These are phyloP conservation scores for Luperina nickerlii DNA, from an alignment of 2,888 invertebrate genomes.

Conservation along the genomic window DNA sequence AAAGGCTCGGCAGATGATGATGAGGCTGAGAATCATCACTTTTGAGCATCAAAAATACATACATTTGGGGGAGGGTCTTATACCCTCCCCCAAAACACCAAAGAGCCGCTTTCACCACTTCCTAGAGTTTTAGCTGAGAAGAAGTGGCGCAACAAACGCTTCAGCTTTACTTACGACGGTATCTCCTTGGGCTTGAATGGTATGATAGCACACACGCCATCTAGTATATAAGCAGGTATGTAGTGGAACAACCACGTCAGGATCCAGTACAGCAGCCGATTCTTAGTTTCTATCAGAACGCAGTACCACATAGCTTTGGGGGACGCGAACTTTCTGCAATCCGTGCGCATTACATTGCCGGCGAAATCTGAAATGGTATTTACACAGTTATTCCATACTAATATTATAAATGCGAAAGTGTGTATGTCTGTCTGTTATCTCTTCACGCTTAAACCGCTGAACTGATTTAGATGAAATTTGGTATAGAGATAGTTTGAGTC, in stretches of 20 bases:
- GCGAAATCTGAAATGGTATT: conserved; percentile 26
- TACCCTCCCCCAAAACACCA: neutral
- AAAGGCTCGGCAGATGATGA: too few relatives aligned
- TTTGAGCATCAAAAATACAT: too few relatives aligned
- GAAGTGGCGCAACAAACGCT: too few relatives aligned
- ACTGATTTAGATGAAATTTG: too few relatives aligned
- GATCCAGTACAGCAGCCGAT: conserved; percentile 42
- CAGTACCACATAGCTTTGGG: conserved; percentile 56
- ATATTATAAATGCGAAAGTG: too few relatives aligned
- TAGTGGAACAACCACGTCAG: conserved; percentile 59
- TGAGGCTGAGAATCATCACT: neutral
- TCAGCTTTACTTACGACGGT: conserved; percentile 49
- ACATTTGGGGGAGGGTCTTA: too few relatives aligned
- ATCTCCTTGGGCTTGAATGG: conserved; percentile 47
- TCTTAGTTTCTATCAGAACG: conserved; percentile 34
- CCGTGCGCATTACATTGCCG: neutral
- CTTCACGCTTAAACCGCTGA: too few relatives aligned
- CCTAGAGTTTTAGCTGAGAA: neutral
- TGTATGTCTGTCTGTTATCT: too few relatives aligned
- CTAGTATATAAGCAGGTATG: conserved; percentile 62
- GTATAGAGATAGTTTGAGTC: too few relatives aligned
- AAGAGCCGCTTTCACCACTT: neutral
- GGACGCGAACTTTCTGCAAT: rapidly evolving
- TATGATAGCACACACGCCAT: conserved; percentile 45
- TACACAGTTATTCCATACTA: neutral